A percentile compares a stretch with the other conserved stretches of the same genome.
phyloP scores from a whole-genome alignment of 2,888 invertebrate genomes.

The Alentia gelatinosa region DNA sequence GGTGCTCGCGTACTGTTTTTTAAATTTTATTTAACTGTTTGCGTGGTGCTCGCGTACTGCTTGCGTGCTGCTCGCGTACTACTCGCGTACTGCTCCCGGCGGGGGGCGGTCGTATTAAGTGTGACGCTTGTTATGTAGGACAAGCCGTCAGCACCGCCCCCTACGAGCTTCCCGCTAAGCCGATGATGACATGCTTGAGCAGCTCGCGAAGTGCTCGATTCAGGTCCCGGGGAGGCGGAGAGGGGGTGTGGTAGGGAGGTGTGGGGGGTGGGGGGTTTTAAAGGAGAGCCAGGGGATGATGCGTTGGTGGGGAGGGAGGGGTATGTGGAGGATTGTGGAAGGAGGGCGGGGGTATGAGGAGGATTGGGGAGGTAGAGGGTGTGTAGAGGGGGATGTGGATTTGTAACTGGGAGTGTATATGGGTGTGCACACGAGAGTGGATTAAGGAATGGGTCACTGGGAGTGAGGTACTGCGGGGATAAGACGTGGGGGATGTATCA shows the following conservation, averaged over 20 bases:
- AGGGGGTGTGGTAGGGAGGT: not conserved
- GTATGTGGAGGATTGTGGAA: not conserved
- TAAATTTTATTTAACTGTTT: too few species aligned
- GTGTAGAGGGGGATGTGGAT: too few species aligned
- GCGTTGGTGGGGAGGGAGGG: not conserved
- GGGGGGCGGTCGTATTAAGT: not conserved
- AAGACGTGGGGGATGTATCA: too few species aligned
- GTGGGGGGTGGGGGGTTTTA: not conserved
- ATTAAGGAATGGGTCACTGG: too few species aligned
- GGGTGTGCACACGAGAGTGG: too few species aligned
- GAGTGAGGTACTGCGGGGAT: too few species aligned
- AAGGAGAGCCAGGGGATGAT: not conserved
- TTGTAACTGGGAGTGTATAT: too few species aligned
- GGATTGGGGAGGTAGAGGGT: not conserved
- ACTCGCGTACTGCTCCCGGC: too few species aligned
- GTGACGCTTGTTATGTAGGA: not conserved
- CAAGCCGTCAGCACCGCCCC: not conserved
- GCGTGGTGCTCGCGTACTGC: too few species aligned
- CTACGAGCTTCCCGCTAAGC: not conserved
- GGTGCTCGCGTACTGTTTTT: too few species aligned
- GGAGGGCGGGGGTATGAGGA: not conserved
- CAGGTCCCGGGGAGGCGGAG: not conserved
- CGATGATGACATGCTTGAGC: conserved; percentile 1
- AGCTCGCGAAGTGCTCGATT: not conserved
- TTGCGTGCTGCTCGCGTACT: too few species aligned